Percentiles rank a stretch among this genome's conserved stretches.
These are phyloP conservation scores for Agrotis exclamationis DNA, from an alignment of 2,888 invertebrate genomes.

Conservation along the genomic window DNA sequence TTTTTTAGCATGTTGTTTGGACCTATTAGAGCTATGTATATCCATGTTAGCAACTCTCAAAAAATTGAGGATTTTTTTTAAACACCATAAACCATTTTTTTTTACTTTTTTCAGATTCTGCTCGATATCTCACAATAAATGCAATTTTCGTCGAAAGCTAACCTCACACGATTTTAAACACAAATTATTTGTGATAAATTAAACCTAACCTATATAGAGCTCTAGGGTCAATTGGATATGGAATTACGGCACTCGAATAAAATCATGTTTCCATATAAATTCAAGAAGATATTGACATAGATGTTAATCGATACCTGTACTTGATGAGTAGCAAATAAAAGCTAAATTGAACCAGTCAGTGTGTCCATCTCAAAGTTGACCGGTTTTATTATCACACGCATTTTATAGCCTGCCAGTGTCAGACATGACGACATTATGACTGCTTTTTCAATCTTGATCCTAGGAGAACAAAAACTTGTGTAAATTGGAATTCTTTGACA, in stretches of 20 bases:
- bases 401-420: slow-evolving; percentile 44
- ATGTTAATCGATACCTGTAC: slow-evolving; percentile 6
- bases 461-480: slow-evolving; percentile 12
- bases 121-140: too few species aligned
- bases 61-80: too few species aligned
- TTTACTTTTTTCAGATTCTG: too few species aligned
- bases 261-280: slow-evolving; percentile 8
- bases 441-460: slow-evolving; percentile 16
- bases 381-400: slow-evolving; percentile 43
- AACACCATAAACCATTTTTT: too few species aligned
- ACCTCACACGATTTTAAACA: too few species aligned
- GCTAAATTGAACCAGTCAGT: slow-evolving; percentile 26
- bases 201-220: too few species aligned
- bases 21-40: too few species aligned
- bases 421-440: slow-evolving; percentile 39
- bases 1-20: too few species aligned
- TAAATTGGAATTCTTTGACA: slow-evolving; percentile 20
- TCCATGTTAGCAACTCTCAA: too few species aligned
- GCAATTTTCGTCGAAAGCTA: too few species aligned
- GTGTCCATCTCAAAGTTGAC: slow-evolving; percentile 34
- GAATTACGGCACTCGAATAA: background rate
- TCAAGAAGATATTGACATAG: slow-evolving; percentile 14
- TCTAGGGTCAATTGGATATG: too few species aligned
- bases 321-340: slow-evolving; percentile 14
- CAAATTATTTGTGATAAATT: too few species aligned